phyloP scores from a whole-genome alignment of 2,888 invertebrate species.

The Dioctria linearis region DNA sequence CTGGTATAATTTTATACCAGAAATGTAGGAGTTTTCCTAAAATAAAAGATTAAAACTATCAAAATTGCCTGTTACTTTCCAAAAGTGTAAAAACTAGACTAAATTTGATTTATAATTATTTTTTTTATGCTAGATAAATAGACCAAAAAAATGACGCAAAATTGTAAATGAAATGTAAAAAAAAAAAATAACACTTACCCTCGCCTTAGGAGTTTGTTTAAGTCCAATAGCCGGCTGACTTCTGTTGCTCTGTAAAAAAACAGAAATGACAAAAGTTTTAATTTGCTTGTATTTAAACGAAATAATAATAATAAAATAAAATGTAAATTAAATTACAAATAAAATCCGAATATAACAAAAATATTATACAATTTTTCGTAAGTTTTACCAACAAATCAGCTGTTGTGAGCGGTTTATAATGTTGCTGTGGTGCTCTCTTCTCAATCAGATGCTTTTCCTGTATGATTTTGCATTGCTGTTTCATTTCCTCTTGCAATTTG shows the following conservation, averaged over 20 bases:
- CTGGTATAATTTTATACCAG: too few species aligned
- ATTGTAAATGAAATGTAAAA: background rate
- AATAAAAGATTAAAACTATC: too few species aligned
- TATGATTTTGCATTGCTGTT: conserved; percentile 72
- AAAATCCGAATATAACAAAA: too few species aligned
- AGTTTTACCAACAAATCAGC: conserved; percentile 53
- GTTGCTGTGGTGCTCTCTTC: conserved; percentile 68
- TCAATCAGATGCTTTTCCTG: conserved; percentile 72
- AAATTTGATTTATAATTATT: too few species aligned
- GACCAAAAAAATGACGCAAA: too few species aligned
- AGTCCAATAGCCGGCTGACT: conserved; percentile 80
- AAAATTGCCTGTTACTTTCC: too few species aligned
- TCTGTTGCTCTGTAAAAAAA: conserved; percentile 76
- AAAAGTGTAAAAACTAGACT: too few species aligned
- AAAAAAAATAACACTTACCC: conserved; percentile 73
- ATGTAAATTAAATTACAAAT: too few species aligned
- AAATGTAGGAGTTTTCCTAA: too few species aligned
- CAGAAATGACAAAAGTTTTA: conserved; percentile 31
- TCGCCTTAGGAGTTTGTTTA: conserved; percentile 78
- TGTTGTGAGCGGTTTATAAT: conserved; percentile 56
- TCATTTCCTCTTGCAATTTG: conserved; percentile 71
- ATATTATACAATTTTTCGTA: too few species aligned
- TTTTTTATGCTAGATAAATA: too few species aligned
- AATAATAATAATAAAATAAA: background rate
- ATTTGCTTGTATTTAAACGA: background rate